These are phyloP conservation scores for Lycopodina hypogea DNA, from an alignment of 37 sponge, comb jelly and placozoan genomes.

Conservation along the genomic window DNA sequence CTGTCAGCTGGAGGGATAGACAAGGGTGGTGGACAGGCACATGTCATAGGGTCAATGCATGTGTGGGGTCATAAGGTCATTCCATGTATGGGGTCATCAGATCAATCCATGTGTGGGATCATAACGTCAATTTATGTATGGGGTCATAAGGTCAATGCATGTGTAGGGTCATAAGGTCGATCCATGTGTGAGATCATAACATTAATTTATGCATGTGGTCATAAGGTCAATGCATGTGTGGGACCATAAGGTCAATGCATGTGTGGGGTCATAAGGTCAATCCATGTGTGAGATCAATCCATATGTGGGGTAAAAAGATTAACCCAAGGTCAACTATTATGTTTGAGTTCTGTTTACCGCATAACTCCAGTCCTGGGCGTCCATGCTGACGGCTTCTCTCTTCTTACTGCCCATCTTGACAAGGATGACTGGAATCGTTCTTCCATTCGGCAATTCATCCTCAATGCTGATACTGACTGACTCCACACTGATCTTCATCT, in stretches of 20 bases:
- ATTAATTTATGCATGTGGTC: neutral
- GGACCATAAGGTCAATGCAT: neutral
- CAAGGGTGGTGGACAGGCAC: neutral
- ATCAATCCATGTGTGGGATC: neutral
- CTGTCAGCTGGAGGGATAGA: conserved; percentile 21
- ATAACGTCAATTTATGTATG: neutral
- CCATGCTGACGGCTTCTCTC: conserved; percentile 14
- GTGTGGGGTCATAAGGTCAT: neutral
- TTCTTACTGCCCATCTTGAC: conserved; percentile 37
- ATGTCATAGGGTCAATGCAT: neutral
- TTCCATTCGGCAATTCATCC: conserved; percentile 20
- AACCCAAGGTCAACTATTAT: neutral
- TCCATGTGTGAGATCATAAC: neutral
- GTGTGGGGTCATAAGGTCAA: neutral
- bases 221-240: neutral
- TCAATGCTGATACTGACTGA: conserved; percentile 19
- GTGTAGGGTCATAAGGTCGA: neutral
- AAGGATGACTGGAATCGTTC: conserved; percentile 22
- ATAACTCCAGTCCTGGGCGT: conserved; percentile 1
- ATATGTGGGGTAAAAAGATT: too few species aligned
- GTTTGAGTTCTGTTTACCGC: neutral
- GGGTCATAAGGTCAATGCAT: neutral
- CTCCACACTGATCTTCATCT: conserved; percentile 22
- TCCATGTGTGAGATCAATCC: neutral
- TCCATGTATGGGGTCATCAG: neutral